A percentile compares a stretch with the other conserved stretches of the same genome.
Evolutionary conservation across 2,797 vertebrate genomes (phyloP).

Genomic region (Neostethus bicornis): DNA sequence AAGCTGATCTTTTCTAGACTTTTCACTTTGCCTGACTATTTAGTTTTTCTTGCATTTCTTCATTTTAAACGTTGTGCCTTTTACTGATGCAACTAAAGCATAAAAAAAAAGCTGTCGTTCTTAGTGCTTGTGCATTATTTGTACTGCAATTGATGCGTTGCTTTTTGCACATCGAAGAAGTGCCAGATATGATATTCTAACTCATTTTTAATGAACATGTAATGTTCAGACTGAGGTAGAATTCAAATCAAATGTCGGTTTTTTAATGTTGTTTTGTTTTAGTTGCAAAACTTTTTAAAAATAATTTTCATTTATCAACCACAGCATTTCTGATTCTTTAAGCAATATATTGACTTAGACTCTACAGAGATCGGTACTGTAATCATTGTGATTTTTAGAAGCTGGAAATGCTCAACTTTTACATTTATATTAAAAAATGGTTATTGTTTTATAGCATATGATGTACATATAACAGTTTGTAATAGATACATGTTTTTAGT

Average conservation of each 20-base stretch:
- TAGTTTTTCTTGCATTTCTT: conserved; percentile 12
- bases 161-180: conserved; percentile 5
- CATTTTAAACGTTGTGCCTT: conserved; percentile 7
- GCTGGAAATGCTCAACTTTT: conserved; percentile 50
- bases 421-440: conserved; percentile 60
- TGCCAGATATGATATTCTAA: not conserved
- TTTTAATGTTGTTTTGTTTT: conserved; percentile 5
- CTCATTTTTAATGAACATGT: not conserved
- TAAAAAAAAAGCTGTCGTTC: conserved; percentile 4
- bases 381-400: conserved; percentile 57
- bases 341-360: conserved; percentile 21
- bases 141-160: conserved; percentile 1
- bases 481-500: conserved; percentile 17
- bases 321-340: conserved; percentile 29
- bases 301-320: conserved; percentile 8
- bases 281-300: conserved; percentile 2
- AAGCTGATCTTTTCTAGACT: conserved; percentile 21
- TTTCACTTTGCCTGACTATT: conserved; percentile 20
- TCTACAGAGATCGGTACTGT: conserved; percentile 62
- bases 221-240: conserved; percentile 13
- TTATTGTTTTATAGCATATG: conserved; percentile 47
- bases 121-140: conserved; percentile 4
- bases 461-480: conserved; percentile 46
- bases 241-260: conserved; percentile 1
- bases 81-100: conserved; percentile 18